Evolutionary conservation across 2,888 invertebrate species (phyloP), one percentile per base, ranked within the genome.

Genomic region (Drosophila paramelanica): DNA sequence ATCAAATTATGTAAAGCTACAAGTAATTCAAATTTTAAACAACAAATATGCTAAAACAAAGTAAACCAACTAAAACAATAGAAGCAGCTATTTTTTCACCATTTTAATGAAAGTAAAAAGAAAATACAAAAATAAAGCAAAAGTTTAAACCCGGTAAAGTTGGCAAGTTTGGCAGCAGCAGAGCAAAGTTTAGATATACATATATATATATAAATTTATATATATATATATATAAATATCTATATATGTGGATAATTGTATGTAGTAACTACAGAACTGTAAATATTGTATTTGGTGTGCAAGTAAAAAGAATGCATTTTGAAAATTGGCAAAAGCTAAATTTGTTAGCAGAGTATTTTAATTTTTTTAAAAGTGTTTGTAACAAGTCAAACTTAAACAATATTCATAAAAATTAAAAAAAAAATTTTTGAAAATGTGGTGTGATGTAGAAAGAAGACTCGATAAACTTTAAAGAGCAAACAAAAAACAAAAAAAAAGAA

Each of bases 61-160:
- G 13, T 13, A 36, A 36, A 36, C 36, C 57, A 72, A 75, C 67
- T 75, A 72, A 45, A 67, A 73, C 88, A 82, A 88, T 88, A 88
- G 81, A 84, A 73, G 77, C 80, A 84, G 84, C 79, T 86, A 86
- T 86, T 86, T 86, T 86, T 86, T 86, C 87, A 86, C 85, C 81
- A 84, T 79, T 79, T 85, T 79, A 82, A 78, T 79, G 74, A 49
- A 64, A 68, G 49, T 25, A 43, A 14, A 65, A 73, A 62, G 56
- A 46, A 60, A 66, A 36, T 23, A 45, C 45, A 55, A 45, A 59
- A 5, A 42, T 20, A 53, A 57, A 25, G 31, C 20, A 38, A 23
- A 1, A 59, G 8, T 14, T 41, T 51, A 53, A 72, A 43, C 41
- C 52, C 20, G 65, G 59, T 43, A 42, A 62, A 66, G 50, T 65